phyloP scores from a whole-genome alignment of 37 sponge, comb jelly and placozoan species.

The Hexactinellida sp. region DNA sequence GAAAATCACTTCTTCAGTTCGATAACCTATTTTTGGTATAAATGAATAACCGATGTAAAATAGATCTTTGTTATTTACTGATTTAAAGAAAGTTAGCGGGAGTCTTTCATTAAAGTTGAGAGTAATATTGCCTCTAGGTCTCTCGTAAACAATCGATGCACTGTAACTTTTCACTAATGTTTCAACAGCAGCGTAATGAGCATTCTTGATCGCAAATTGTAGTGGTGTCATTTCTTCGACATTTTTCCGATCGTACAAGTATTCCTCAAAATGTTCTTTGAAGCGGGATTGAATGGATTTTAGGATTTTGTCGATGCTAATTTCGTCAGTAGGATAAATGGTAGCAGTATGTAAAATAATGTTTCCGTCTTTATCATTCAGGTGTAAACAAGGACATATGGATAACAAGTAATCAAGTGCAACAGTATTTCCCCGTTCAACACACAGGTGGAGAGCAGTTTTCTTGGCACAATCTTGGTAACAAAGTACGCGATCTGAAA shows the following conservation, averaged over 20 bases:
- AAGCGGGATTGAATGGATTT: background rate
- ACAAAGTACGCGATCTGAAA: background rate
- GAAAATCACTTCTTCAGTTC: background rate
- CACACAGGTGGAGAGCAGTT: background rate
- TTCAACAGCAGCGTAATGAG: background rate
- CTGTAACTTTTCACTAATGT: background rate
- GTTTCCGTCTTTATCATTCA: background rate
- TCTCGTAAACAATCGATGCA: background rate
- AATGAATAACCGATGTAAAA: slow-evolving; percentile 5
- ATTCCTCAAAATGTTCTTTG: background rate
- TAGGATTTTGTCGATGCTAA: background rate
- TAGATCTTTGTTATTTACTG: background rate
- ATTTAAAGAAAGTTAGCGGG: background rate
- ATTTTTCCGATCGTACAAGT: background rate
- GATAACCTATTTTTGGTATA: background rate
- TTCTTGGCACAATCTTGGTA: background rate
- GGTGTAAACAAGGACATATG: background rate
- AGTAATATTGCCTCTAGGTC: background rate
- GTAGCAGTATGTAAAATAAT: background rate
- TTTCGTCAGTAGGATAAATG: background rate
- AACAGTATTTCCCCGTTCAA: background rate
- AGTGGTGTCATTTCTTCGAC: background rate
- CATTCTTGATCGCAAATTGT: background rate
- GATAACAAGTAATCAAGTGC: background rate
- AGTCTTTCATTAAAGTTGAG: background rate